Conservation (phyloP, 1,140 invertebrate genomes). For the Trinorchestia longiramus region DNA sequence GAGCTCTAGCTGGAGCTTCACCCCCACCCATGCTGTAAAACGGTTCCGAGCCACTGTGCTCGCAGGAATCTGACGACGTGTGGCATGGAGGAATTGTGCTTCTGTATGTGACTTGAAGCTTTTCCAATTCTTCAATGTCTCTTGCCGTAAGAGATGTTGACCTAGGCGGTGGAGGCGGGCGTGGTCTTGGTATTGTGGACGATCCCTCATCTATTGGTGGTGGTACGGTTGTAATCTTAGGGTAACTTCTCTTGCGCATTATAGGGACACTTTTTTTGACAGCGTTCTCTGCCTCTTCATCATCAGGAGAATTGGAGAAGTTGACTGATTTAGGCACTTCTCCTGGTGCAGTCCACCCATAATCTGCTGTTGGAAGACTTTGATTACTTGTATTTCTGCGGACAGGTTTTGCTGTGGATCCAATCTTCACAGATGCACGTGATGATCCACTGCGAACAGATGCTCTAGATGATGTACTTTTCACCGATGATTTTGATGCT, state of each 20-base stretch:
- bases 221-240: constrained; percentile 60
- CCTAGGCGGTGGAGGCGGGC: constrained; percentile 65
- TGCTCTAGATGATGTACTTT: constrained; percentile 60
- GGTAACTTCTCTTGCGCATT: constrained; percentile 64
- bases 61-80: constrained; percentile 64
- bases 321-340: constrained; percentile 63
- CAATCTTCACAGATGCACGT: constrained; percentile 60
- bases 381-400: constrained; percentile 65
- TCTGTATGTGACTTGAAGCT: constrained; percentile 60
- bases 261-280: constrained; percentile 42
- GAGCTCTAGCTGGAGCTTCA: constrained; percentile 53
- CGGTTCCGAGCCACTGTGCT: constrained; percentile 60
- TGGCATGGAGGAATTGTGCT: constrained; percentile 58
- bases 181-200: constrained; percentile 60
- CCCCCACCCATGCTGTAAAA: constrained; percentile 62
- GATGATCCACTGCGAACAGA: constrained; percentile 62
- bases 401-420: constrained; percentile 58
- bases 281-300: constrained; percentile 38
- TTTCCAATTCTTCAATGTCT: constrained; percentile 65
- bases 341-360: constrained; percentile 61
- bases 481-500: constrained; percentile 60
- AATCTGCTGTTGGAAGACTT: constrained; percentile 64
- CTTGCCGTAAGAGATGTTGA: constrained; percentile 64
- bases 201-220: constrained; percentile 20
- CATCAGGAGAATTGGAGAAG: constrained; percentile 54